Percentiles rank a stretch among this genome's conserved stretches.
Evolutionary conservation across 1,140 invertebrate species (phyloP).

Genomic region (Anoplophora glabripennis): DNA sequence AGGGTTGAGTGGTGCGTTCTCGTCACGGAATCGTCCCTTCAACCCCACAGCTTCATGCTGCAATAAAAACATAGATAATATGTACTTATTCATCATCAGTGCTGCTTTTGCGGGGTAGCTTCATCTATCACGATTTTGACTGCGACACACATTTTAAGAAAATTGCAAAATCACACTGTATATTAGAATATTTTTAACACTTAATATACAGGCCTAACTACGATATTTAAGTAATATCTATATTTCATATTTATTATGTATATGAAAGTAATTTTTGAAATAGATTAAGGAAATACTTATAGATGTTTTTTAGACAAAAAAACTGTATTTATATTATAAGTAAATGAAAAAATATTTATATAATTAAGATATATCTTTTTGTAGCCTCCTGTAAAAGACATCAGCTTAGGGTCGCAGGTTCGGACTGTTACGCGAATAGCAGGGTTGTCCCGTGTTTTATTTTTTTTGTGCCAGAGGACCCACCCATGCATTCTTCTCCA

Average conservation of each 20-base stretch:
- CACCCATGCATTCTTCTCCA: background rate
- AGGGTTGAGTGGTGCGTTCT: no score
- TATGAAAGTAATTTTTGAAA: constrained; percentile 42
- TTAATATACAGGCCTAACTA: constrained; percentile 52
- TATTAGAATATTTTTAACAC: constrained; percentile 50
- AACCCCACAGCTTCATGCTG: constrained; percentile 20
- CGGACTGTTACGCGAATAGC: constrained; percentile 39
- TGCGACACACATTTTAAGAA: constrained; percentile 29
- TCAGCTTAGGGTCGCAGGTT: constrained; percentile 47
- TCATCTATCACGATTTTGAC: constrained; percentile 36
- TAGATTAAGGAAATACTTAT: constrained; percentile 41
- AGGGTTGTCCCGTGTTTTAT: constrained; percentile 17
- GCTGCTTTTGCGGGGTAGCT: constrained; percentile 22
- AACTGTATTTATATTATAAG: constrained; percentile 46
- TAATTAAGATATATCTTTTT: constrained; percentile 47
- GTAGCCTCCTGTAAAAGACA: constrained; percentile 48
- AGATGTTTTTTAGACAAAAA: constrained; percentile 46
- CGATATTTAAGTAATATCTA: constrained; percentile 48
- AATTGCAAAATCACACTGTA: constrained; percentile 46
- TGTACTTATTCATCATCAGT: constrained; percentile 19
- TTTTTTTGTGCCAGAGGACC: background rate
- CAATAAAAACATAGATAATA: constrained; percentile 31
- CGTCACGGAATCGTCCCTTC: background rate
- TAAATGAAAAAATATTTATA: constrained; percentile 42
- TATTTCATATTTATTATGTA: constrained; percentile 46